A percentile compares a stretch with the other conserved stretches of the same genome.
phyloP scores from a whole-genome alignment of 2,113 vertebrate species.

The Anarhynchus alexandrinus region DNA sequence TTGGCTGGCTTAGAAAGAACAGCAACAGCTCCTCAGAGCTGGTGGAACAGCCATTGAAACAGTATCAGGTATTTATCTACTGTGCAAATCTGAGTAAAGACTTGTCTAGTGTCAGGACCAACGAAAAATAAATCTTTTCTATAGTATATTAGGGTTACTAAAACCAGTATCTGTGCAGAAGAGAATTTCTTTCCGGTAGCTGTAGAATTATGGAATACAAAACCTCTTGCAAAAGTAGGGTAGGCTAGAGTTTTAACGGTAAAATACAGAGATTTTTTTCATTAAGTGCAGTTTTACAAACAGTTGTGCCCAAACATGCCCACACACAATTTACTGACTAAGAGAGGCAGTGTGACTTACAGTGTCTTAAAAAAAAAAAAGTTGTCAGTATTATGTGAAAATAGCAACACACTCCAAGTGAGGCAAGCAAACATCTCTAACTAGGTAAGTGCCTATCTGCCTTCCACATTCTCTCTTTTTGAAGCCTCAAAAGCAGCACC shows the following conservation, averaged over 20 bases:
- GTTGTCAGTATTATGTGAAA: not conserved
- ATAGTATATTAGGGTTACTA: not conserved
- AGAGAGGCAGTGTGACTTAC: not conserved
- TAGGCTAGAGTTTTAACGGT: not conserved
- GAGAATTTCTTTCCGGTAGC: not conserved
- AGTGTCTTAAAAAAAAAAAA: not conserved
- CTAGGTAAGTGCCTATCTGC: not conserved
- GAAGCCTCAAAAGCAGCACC: not conserved
- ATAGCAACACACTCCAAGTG: not conserved
- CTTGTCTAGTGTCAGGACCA: not conserved
- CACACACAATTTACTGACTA: not conserved
- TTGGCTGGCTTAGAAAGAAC: not conserved
- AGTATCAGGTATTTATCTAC: not conserved
- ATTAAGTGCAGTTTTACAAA: not conserved
- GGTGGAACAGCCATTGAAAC: not conserved
- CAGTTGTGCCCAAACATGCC: not conserved
- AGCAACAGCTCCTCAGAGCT: rapidly evolving
- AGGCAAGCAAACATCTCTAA: not conserved
- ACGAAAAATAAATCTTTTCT: not conserved
- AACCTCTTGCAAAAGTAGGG: not conserved
- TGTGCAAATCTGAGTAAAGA: not conserved
- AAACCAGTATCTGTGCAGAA: not conserved
- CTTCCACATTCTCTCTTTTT: not conserved
- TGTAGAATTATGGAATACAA: not conserved
- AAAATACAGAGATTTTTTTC: not conserved